Base-by-base conservation (phyloP, 1,140 invertebrate genomes). In the Trachymyrmex septentrionalis region DNA sequence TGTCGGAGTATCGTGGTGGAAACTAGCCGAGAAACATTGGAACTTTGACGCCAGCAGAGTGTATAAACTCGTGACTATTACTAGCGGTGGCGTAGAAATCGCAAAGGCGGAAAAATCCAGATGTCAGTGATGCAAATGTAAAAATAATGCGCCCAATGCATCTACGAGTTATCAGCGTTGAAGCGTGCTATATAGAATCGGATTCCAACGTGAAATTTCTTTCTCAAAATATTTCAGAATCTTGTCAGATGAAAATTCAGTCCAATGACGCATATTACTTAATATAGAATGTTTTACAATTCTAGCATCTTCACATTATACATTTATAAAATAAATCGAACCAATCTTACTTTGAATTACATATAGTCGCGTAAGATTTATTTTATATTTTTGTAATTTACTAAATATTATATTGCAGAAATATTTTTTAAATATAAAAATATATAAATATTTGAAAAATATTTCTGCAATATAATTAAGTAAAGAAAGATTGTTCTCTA, bases 31-130 rank as follows among this genome's bases (percentile, higher is more conserved):
- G 80, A 75, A 75, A 61, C 38, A 69, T 50, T 84, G 80, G 14
- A 61, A 84, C 69, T 84, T 75, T 84, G 69, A 84, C 80, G 80
- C 69, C 57, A 50, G 69, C 27, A 50, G 55, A 84, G 55, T 84
- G 80, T 84, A 84, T 84, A 84, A 84, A 84, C 69, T 84, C 44
- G 14, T 55, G 69, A 84, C 80, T 84, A 84, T 84, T 84, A 84
- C 27, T n/a, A 73, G 69, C 7, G 24, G 50, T 67, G 21, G 30
- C n/a, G 64, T 27, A 63, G 50, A 72, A 84, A 34, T 63, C 38
- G 55, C 55, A 61, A 50, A 84, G 34, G 14, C 21, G 16, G n/a
- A 69, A 55, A n/a, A 55, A n/a, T 34, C 44, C 44, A 30, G 34
- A 81, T 38, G 55, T 9, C n/a, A 61, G 55, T 61, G 71, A 82